Percentiles rank a stretch among this genome's conserved stretches.
phyloP scores from a whole-genome alignment of 2,797 vertebrate species.

The Eurystomus glaucurus region DNA sequence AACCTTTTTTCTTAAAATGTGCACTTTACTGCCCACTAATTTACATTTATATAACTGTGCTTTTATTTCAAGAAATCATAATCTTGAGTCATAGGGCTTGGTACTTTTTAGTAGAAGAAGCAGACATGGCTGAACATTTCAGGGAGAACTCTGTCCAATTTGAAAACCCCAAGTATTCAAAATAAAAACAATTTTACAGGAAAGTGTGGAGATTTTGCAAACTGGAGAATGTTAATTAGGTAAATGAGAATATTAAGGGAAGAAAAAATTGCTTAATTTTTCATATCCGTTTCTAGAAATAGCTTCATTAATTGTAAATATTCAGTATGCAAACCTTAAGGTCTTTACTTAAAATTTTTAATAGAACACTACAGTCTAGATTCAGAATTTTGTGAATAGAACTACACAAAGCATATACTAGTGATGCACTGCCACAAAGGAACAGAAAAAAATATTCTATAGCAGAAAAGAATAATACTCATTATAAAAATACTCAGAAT shows the following conservation, averaged over 20 bases:
- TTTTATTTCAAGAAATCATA: background rate
- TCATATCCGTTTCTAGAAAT: background rate
- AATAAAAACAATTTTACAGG: background rate
- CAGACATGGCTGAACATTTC: background rate
- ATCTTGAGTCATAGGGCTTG: background rate
- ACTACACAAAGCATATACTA: background rate
- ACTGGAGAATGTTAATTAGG: background rate
- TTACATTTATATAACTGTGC: background rate
- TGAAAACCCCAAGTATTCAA: background rate
- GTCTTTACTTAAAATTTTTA: background rate
- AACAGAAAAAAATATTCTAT: background rate
- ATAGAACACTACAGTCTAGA: background rate
- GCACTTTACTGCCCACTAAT: background rate
- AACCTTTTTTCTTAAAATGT: background rate
- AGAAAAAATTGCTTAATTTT: background rate
- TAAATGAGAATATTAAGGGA: background rate
- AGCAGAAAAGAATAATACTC: background rate
- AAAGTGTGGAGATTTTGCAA: background rate
- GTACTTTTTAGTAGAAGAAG: background rate
- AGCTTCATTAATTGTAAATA: background rate
- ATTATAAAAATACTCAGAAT: background rate
- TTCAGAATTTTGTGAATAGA: background rate
- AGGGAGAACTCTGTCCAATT: background rate
- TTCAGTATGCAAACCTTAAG: background rate
- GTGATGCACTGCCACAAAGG: background rate